Conservation (phyloP, 2,797 vertebrate species). For the Centroberyx gerrardi region DNA sequence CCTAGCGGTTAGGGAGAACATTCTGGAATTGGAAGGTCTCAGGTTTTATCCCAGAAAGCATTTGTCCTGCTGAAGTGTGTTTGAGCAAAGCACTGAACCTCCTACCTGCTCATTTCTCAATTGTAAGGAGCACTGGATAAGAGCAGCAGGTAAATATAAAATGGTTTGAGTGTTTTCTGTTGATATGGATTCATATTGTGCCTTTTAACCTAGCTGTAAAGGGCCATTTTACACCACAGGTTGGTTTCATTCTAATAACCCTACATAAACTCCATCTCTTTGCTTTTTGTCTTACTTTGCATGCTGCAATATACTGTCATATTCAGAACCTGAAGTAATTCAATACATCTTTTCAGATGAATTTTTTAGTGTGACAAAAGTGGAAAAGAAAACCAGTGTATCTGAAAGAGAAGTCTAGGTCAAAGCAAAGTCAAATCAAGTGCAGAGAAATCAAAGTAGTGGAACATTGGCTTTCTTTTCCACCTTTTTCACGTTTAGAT, state of each 20-base stretch:
- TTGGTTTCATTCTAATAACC: not conserved
- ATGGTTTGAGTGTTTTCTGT: not conserved
- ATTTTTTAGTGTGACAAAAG: constrained; percentile 29
- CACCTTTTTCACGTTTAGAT: too few species aligned
- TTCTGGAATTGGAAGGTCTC: constrained; percentile 1
- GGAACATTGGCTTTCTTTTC: too few species aligned
- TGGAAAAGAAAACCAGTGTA: constrained; percentile 28
- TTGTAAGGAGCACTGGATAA: not conserved
- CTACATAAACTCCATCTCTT: too few species aligned
- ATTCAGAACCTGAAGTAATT: too few species aligned
- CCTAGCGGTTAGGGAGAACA: not conserved
- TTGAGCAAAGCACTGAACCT: too few species aligned
- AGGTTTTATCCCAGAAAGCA: not conserved
- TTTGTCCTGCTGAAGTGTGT: too few species aligned
- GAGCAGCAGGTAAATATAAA: not conserved
- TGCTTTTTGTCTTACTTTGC: too few species aligned
- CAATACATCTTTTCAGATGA: not conserved
- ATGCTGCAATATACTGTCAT: too few species aligned
- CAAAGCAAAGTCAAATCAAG: constrained; percentile 58
- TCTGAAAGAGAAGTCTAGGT: constrained; percentile 47
- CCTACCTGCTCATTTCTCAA: not conserved
- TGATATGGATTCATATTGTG: not conserved
- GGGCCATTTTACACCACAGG: constrained; percentile 16
- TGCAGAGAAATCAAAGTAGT: constrained; percentile 57
- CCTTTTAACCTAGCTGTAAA: constrained; percentile 12